Evolutionary conservation across 64 coral and sea anemone genomes (phyloP).

Genomic region (Stichodactyla helianthus): DNA sequence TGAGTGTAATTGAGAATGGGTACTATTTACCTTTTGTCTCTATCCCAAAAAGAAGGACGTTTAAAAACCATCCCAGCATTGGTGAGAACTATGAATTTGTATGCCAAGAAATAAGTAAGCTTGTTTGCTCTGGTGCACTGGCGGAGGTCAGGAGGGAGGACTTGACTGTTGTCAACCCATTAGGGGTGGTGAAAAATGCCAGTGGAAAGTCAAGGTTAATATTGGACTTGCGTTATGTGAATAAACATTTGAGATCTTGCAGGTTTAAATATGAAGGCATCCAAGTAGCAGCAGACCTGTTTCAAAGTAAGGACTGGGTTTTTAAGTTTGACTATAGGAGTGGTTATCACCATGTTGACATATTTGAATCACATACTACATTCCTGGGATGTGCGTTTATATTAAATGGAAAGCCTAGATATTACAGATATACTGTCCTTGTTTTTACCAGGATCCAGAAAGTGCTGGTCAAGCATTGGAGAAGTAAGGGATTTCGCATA

Average conservation of each 20-base stretch:
- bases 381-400: slow-evolving; percentile 35
- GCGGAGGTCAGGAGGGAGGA: slow-evolving; percentile 30
- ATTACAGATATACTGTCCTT: slow-evolving; percentile 26
- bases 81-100: slow-evolving; percentile 27
- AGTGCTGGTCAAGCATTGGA: slow-evolving; percentile 38
- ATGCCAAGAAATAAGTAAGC: slow-evolving; percentile 23
- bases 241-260: slow-evolving; percentile 33
- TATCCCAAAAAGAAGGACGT: slow-evolving; percentile 13
- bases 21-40: slow-evolving; percentile 51
- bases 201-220: slow-evolving; percentile 28
- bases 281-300: too few species aligned
- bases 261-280: too few species aligned
- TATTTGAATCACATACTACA: slow-evolving; percentile 11
- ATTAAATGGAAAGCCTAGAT: slow-evolving; percentile 9
- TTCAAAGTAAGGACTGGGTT: too few species aligned
- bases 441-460: slow-evolving; percentile 41
- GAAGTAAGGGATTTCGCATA: slow-evolving; percentile 4
- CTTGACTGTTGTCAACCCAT: too few species aligned
- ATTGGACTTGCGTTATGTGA: slow-evolving; percentile 45
- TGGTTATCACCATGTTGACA: slow-evolving; percentile 56
- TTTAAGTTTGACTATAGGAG: neutral
- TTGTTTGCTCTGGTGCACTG: slow-evolving; percentile 42
- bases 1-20: slow-evolving; percentile 1
- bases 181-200: too few species aligned
- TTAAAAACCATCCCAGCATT: slow-evolving; percentile 48